A percentile compares a stretch with the other conserved stretches of the same genome.
Evolutionary conservation across 1,140 invertebrate species (phyloP).

Genomic region (Drosophila pandora): DNA sequence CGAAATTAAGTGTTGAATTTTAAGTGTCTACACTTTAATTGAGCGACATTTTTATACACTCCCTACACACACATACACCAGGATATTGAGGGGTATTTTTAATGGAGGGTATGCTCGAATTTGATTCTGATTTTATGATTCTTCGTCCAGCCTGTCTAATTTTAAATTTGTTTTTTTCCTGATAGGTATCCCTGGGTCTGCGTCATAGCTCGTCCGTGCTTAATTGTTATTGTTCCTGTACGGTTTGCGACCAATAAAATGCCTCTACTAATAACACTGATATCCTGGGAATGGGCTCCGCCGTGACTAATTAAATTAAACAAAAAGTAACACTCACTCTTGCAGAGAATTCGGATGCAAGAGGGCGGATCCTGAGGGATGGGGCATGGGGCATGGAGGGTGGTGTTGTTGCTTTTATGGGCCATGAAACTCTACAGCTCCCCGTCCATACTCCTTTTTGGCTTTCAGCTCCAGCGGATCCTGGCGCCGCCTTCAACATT

Average conservation of each 20-base stretch:
- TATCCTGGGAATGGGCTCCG: constrained; percentile 21
- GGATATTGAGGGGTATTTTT: constrained; percentile 10
- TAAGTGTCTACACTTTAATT: constrained; percentile 81
- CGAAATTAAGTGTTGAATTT: constrained; percentile 82
- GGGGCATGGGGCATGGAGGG: constrained; percentile 14
- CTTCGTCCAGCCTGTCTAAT: background rate
- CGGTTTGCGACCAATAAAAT: constrained; percentile 57
- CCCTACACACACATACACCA: constrained; percentile 12
- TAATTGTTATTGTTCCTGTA: constrained; percentile 52
- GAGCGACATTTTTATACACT: constrained; percentile 73
- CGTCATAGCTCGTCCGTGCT: background rate
- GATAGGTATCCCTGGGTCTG: constrained; percentile 16
- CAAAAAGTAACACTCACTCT: constrained; percentile 68
- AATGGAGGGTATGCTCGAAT: background rate
- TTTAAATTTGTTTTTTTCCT: background rate
- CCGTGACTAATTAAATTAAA: constrained; percentile 75
- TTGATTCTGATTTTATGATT: background rate
- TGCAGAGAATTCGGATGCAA: constrained; percentile 25
- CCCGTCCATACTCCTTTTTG: constrained; percentile 15
- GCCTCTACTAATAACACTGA: constrained; percentile 66
- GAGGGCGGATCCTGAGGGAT: background rate
- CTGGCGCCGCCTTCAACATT: constrained; percentile 48
- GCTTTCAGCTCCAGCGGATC: constrained; percentile 18
- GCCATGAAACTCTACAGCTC: constrained; percentile 53
- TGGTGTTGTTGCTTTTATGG: constrained; percentile 65